Conservation (phyloP, 1,140 invertebrate genomes). For the Pseudomyrmex cubaensis region DNA sequence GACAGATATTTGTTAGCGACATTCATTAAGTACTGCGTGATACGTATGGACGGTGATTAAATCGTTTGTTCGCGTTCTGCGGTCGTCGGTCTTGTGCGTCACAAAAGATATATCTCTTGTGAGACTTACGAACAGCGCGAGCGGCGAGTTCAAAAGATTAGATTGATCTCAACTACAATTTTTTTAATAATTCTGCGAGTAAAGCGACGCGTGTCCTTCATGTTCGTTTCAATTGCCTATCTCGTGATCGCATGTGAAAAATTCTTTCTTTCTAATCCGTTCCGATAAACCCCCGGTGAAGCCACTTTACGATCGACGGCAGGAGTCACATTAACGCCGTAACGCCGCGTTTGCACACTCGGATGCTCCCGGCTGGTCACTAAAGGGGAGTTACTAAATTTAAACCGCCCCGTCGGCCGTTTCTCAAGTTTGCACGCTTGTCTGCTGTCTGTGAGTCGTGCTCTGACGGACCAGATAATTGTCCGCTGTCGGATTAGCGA, state of each 20-base stretch:
- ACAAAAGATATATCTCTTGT: background rate
- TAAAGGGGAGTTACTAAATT: constrained; percentile 72
- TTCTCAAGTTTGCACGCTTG: constrained; percentile 71
- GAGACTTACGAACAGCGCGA: background rate
- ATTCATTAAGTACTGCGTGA: constrained; percentile 26
- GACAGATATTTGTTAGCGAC: constrained; percentile 50
- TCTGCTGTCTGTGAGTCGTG: constrained; percentile 61
- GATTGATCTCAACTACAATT: too few species aligned
- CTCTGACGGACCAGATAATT: constrained; percentile 75
- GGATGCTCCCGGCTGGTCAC: constrained; percentile 51
- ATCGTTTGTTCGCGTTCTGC: constrained; percentile 7
- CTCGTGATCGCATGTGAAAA: constrained; percentile 7
- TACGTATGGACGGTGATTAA: background rate
- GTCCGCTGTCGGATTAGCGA: constrained; percentile 74
- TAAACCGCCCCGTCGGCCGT: constrained; percentile 69
- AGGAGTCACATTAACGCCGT: constrained; percentile 32
- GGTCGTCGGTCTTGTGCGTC: background rate
- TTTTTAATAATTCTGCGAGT: background rate
- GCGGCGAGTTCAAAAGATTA: background rate
- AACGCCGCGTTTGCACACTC: constrained; percentile 58
- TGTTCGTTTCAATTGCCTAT: constrained; percentile 5
- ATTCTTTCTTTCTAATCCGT: constrained; percentile 11
- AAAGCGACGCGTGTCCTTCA: background rate
- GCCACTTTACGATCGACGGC: constrained; percentile 50
- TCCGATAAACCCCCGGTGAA: constrained; percentile 1